phyloP scores from a whole-genome alignment of 2,113 vertebrate genomes.

The Cichladusa arquata region DNA sequence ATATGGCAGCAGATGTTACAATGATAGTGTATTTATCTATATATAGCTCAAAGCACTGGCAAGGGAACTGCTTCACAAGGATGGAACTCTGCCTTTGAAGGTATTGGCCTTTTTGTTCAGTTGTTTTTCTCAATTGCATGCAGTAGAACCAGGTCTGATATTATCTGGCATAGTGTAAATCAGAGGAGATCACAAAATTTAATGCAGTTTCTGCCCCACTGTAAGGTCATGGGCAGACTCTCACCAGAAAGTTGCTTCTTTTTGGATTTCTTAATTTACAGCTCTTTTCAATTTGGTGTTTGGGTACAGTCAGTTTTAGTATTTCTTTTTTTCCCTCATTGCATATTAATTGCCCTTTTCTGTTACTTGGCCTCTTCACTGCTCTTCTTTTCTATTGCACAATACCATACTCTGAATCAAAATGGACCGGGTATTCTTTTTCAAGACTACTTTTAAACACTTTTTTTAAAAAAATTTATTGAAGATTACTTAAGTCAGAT shows the following conservation, averaged over 20 bases:
- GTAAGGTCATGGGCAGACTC: background rate
- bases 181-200: background rate
- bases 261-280: background rate
- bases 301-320: background rate
- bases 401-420: background rate
- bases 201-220: background rate
- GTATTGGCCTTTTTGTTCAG: background rate
- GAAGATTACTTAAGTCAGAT: background rate
- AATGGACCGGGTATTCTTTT: background rate
- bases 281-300: background rate
- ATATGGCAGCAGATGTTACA: background rate
- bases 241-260: background rate
- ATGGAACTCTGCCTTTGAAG: background rate
- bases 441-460: background rate
- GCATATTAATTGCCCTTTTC: background rate
- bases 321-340: background rate
- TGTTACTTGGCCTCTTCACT: background rate
- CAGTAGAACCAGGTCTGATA: background rate
- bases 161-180: background rate
- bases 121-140: background rate
- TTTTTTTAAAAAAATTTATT: background rate
- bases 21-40: background rate
- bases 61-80: background rate
- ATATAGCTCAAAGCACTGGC: background rate
- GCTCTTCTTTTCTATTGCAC: background rate